A percentile compares a stretch with the other conserved stretches of the same genome.
Conservation (phyloP, 2,113 vertebrate species). For the Gobiocypris rarus region DNA sequence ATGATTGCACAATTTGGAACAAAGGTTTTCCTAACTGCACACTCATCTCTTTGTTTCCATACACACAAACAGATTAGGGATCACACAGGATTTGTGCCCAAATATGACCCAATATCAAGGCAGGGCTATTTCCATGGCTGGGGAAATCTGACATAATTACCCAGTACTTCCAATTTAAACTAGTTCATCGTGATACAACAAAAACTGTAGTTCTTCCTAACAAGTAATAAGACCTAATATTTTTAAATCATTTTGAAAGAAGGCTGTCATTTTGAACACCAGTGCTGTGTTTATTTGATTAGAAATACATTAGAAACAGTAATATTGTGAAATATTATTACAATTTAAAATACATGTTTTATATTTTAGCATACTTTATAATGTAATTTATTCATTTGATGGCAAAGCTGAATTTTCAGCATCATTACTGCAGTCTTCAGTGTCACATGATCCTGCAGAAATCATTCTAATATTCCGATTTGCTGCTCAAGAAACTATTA, state of each 20-base stretch:
- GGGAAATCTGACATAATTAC: not conserved
- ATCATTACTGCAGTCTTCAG: not conserved
- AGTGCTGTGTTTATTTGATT: not conserved
- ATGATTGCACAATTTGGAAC: conserved; percentile 77
- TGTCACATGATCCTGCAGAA: not conserved
- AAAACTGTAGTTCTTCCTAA: not conserved
- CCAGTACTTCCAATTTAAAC: not conserved
- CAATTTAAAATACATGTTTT: not conserved
- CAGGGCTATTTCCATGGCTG: not conserved
- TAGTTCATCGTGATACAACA: too few species aligned
- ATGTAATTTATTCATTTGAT: too few species aligned
- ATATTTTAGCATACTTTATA: too few species aligned
- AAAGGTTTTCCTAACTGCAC: conserved; percentile 75
- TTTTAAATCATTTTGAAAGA: too few species aligned
- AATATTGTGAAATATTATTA: not conserved
- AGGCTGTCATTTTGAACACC: not conserved
- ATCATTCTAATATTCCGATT: not conserved
- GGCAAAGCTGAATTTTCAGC: not conserved
- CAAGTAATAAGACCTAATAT: too few species aligned
- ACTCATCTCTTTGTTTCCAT: conserved; percentile 72
- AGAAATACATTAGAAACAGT: not conserved
- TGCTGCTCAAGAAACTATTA: too few species aligned
- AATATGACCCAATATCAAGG: conserved; percentile 37
- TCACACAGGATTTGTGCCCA: conserved; percentile 35
- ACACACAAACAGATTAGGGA: conserved; percentile 65